Evolutionary conservation across 2,888 invertebrate species (phyloP).

Genomic region (Drosophila conformis): DNA sequence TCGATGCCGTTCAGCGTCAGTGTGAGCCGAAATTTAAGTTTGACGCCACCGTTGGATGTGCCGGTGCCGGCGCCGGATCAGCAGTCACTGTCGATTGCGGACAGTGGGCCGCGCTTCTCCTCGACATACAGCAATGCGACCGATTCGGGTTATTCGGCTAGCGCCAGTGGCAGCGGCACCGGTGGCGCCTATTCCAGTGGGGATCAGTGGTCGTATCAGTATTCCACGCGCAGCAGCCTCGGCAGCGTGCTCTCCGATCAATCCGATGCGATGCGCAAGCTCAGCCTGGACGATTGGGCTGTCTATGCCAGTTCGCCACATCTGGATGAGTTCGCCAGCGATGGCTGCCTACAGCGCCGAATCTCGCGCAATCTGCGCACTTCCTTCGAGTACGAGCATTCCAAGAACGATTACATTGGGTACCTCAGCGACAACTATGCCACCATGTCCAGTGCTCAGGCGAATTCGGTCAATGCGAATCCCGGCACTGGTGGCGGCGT

Average conservation of each 20-base stretch:
- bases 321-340: slow-evolving; percentile 85
- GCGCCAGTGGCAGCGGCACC: slow-evolving; percentile 60
- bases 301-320: slow-evolving; percentile 68
- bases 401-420: slow-evolving; percentile 84
- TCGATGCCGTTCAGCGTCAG: slow-evolving; percentile 82
- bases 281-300: slow-evolving; percentile 83
- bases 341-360: slow-evolving; percentile 87
- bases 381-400: slow-evolving; percentile 85
- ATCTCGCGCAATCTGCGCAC: slow-evolving; percentile 87
- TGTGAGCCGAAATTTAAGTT: slow-evolving; percentile 77
- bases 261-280: slow-evolving; percentile 80
- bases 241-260: slow-evolving; percentile 84
- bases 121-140: slow-evolving; percentile 82
- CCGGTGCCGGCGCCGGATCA: slow-evolving; percentile 65
- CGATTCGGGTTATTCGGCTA: slow-evolving; percentile 85
- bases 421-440: slow-evolving; percentile 82
- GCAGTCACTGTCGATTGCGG: slow-evolving; percentile 69
- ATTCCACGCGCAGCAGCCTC: slow-evolving; percentile 84
- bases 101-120: slow-evolving; percentile 75
- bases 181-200: slow-evolving; percentile 75
- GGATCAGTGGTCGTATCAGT: slow-evolving; percentile 84
- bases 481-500: slow-evolving; percentile 16
- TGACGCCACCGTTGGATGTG: slow-evolving; percentile 83
- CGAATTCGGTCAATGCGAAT: slow-evolving; percentile 17
- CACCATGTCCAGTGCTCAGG: slow-evolving; percentile 4